Base-by-base conservation (phyloP, 30 jellyfish, hydroid and myxozoan species). In the Pseudorhiza aurosa region DNA sequence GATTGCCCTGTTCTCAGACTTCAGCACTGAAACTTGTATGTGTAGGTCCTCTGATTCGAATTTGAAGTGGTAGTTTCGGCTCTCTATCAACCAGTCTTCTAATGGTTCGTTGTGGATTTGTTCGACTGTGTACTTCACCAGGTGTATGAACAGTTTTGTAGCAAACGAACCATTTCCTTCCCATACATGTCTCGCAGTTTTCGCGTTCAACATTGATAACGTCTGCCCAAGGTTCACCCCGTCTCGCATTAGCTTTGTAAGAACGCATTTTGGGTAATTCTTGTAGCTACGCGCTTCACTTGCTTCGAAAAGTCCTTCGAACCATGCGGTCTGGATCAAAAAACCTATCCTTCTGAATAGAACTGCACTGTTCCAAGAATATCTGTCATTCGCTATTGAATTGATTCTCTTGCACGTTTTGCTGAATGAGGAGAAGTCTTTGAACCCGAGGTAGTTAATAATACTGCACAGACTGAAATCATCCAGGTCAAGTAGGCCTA, bases 181-280 rank as follows among this genome's bases (percentile, higher is more conserved):
- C 89, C 81, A 77, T 1, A 32, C 65, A 2, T 17, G 53, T 31
- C 47, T 77, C 27, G 31, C 67, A 25, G 21, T 47, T 17, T 33
- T 47, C 57, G 22, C 1, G 60, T 58, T 77, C 3, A 77, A 26
- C 50, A 68, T 50, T n/a, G 89, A 14, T 17, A 77, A 45, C 35
- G 72, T 77, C 46, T 77, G 89, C 42, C 89, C 89, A 17, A 77
- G 68, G 4, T 58, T 14, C 29, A 77, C 81, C 9, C 89, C 74
- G 15, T 47, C 80, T 8, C 68, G 68, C 72, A 77, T 62, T 37
- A 77, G 65, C 31, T 44, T 21, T 14, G 74, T 42, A 2, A 59
- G 73, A 28, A 47, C 77, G 49, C 89, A 63, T 37, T 64, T 77
- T 19, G 81, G 89, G 27, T 77, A 77, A 1, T 75, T 75, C 69